phyloP scores from a whole-genome alignment of 2,888 invertebrate genomes.

The Scotopteryx bipunctaria region DNA sequence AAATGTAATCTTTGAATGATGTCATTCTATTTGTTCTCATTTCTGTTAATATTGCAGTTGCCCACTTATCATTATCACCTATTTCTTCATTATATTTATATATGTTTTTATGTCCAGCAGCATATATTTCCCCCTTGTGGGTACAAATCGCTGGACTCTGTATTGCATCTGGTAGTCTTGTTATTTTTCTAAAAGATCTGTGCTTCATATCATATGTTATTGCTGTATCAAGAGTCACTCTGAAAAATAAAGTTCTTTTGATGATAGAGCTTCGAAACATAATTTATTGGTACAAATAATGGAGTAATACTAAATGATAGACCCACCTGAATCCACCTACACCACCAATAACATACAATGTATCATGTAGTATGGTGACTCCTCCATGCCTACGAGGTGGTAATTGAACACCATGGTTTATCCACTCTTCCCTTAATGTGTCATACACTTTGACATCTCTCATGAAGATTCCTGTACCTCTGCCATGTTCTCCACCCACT shows the following conservation, averaged over 20 bases:
- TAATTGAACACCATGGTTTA: slow-evolving; percentile 58
- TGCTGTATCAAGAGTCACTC: slow-evolving; percentile 61
- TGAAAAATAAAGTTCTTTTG: slow-evolving; percentile 55
- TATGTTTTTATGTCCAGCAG: slow-evolving; percentile 59
- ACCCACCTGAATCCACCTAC: slow-evolving; percentile 75
- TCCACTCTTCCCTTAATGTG: slow-evolving; percentile 62
- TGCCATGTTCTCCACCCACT: slow-evolving; percentile 67
- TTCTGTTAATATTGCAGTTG: slow-evolving; percentile 45
- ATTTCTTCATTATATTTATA: slow-evolving; percentile 58
- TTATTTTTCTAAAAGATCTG: slow-evolving; percentile 55
- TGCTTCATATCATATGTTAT: slow-evolving; percentile 62
- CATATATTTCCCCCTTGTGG: slow-evolving; percentile 58
- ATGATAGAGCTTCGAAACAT: too few relatives aligned
- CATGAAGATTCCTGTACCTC: slow-evolving; percentile 66
- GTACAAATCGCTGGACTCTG: slow-evolving; percentile 67
- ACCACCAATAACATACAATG: slow-evolving; percentile 66
- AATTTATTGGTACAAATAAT: too few relatives aligned
- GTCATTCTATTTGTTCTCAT: slow-evolving; percentile 56
- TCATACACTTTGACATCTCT: slow-evolving; percentile 69
- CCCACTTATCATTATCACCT: slow-evolving; percentile 54
- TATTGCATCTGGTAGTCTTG: slow-evolving; percentile 63
- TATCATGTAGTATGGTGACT: slow-evolving; percentile 56
- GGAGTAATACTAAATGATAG: slow-evolving; percentile 22
- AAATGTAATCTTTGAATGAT: slow-evolving; percentile 63
- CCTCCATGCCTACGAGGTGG: slow-evolving; percentile 67